A percentile compares a stretch with the other conserved stretches of the same genome.
These are phyloP conservation scores for Darevskia nairensis DNA, from an alignment of 2,797 vertebrate species.

Conservation along the genomic window DNA sequence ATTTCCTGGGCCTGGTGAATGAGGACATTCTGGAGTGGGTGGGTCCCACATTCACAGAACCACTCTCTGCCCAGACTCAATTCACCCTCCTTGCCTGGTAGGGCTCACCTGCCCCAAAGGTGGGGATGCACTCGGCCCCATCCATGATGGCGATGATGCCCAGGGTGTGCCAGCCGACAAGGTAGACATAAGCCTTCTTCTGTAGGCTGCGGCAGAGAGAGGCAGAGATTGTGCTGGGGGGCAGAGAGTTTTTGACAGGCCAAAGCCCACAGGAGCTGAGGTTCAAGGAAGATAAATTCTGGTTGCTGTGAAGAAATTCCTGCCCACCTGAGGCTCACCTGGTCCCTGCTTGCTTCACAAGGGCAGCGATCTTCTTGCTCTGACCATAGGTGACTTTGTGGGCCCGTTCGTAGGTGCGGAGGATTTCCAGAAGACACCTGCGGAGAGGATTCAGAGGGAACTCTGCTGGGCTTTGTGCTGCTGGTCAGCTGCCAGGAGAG, in stretches of 20 bases:
- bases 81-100: neutral
- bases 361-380: conserved; percentile 66
- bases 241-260: neutral
- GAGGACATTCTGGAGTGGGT: no score
- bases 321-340: conserved; percentile 69
- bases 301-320: neutral
- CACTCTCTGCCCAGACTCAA: neutral
- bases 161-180: conserved; percentile 83
- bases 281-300: neutral
- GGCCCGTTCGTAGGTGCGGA: conserved; percentile 72
- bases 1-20: neutral
- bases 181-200: conserved; percentile 75
- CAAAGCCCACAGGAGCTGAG: neutral
- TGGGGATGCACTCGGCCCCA: conserved; percentile 83
- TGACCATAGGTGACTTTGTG: conserved; percentile 80
- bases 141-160: conserved; percentile 82
- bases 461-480: neutral
- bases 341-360: conserved; percentile 79
- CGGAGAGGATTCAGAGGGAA: neutral
- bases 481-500: no score
- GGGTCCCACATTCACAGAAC: no score
- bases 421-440: conserved; percentile 76
- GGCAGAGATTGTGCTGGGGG: neutral
- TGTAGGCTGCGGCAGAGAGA: conserved; percentile 70
- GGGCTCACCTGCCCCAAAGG: conserved; percentile 82